These are phyloP conservation scores for Bombus superbus DNA, from an alignment of 1,140 invertebrate genomes.

Conservation along the genomic window DNA sequence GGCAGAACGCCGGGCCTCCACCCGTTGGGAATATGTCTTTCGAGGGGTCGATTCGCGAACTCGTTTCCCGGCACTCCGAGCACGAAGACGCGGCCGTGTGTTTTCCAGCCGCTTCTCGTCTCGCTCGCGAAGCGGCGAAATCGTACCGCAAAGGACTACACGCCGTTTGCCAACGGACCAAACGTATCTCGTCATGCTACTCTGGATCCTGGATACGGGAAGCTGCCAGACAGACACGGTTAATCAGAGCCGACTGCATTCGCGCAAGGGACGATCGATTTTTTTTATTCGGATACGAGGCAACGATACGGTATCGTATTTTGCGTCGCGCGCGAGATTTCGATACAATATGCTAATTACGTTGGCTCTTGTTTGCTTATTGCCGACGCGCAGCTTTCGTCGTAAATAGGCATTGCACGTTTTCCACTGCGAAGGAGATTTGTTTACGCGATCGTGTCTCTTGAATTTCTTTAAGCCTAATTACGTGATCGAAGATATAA, in stretches of 20 bases:
- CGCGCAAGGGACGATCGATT: neutral
- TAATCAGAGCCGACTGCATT: constrained; percentile 4
- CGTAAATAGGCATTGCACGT: no score
- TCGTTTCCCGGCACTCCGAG: constrained; percentile 21
- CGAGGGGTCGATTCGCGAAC: constrained; percentile 30
- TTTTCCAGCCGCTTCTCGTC: neutral
- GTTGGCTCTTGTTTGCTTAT: neutral
- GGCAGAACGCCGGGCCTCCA: neutral
- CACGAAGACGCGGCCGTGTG: neutral
- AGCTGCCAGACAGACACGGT: neutral
- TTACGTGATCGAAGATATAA: no score
- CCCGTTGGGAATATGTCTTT: constrained; percentile 32
- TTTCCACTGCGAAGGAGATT: no score
- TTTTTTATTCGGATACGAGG: neutral
- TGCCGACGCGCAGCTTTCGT: no score
- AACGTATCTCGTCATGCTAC: neutral
- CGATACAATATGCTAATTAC: neutral
- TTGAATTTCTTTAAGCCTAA: no score
- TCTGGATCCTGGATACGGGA: neutral
- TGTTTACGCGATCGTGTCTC: no score
- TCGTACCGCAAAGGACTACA: neutral
- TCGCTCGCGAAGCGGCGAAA: neutral
- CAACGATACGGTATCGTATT: neutral
- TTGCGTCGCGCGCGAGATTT: neutral
- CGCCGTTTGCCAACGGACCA: constrained; percentile 15